Conservation (phyloP, 2,113 vertebrate species). For the Xenopus laevis region DNA sequence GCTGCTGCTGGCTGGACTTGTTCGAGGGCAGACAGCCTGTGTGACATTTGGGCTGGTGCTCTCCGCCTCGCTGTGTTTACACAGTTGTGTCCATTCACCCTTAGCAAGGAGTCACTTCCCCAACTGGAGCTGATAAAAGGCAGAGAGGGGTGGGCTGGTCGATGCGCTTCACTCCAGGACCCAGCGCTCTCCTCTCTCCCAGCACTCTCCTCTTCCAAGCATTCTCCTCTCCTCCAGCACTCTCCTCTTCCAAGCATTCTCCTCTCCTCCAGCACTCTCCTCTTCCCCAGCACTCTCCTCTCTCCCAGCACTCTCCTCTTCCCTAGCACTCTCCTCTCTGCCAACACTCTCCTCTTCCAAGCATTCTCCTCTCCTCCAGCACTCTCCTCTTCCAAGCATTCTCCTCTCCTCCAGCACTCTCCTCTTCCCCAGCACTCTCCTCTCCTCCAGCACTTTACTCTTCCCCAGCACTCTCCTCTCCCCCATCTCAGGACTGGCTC, state of each 20-base stretch:
- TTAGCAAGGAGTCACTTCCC: slow-evolving; percentile 55
- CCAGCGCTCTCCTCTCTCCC: slow-evolving; percentile 41
- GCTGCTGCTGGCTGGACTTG: too few species aligned
- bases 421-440: too few species aligned
- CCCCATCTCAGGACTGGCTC: slow-evolving; percentile 39
- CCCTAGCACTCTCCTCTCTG: not conserved
- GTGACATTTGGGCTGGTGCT: slow-evolving; percentile 38
- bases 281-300: too few species aligned
- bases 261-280: too few species aligned
- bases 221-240: not conserved
- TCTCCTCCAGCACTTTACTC: too few species aligned
- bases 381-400: not conserved
- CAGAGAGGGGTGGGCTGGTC: slow-evolving; percentile 49
- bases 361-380: slow-evolving; percentile 38
- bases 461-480: too few species aligned
- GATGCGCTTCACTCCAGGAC: slow-evolving; percentile 41
- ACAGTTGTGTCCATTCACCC: slow-evolving; percentile 66
- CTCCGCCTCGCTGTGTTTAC: slow-evolving; percentile 59
- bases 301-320: too few species aligned
- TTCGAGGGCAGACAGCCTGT: too few species aligned
- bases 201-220: slow-evolving; percentile 16
- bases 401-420: not conserved
- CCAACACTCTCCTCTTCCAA: slow-evolving; percentile 14
- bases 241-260: too few species aligned
- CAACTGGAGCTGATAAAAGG: slow-evolving; percentile 54